Percentiles rank a stretch among this genome's conserved stretches.
Conservation (phyloP, 2,113 vertebrate species). For the Varanus salvator region DNA sequence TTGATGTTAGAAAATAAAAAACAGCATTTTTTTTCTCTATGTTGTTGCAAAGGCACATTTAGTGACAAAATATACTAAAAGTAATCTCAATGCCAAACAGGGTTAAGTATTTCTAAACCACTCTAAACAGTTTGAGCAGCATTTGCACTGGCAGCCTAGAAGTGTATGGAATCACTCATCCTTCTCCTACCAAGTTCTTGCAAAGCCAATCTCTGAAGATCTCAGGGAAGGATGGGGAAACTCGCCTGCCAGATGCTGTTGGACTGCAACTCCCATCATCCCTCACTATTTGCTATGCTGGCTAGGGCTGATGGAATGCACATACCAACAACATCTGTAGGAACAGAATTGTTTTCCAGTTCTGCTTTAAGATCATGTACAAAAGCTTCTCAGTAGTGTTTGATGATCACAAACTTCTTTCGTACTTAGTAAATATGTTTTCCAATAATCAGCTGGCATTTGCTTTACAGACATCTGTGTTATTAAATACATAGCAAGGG, state of each 20-base stretch:
- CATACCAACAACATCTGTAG: no score
- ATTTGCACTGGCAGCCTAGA: constrained; percentile 1
- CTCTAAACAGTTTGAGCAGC: no score
- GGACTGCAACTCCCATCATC: no score
- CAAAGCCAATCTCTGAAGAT: constrained; percentile 46
- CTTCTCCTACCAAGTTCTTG: constrained; percentile 35
- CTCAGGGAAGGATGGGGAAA: not conserved
- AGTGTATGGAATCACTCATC: not conserved
- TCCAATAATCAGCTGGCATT: constrained; percentile 74
- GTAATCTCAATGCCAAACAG: not conserved
- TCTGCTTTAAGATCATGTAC: not conserved
- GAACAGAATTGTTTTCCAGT: no score
- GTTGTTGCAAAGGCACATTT: not conserved
- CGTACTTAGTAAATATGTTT: constrained; percentile 61
- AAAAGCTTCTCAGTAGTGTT: constrained; percentile 53
- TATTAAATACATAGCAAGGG: constrained; percentile 61
- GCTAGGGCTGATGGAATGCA: no score
- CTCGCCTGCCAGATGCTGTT: no score
- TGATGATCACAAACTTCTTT: constrained; percentile 57
- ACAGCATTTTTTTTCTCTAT: not conserved
- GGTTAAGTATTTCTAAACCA: not conserved
- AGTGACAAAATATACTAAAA: no score
- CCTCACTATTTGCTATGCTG: no score
- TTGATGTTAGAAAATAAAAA: not conserved
- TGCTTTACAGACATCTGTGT: constrained; percentile 68